Base-by-base conservation (phyloP, 2,888 invertebrate species). In the Cremastobaeus sp. region DNA sequence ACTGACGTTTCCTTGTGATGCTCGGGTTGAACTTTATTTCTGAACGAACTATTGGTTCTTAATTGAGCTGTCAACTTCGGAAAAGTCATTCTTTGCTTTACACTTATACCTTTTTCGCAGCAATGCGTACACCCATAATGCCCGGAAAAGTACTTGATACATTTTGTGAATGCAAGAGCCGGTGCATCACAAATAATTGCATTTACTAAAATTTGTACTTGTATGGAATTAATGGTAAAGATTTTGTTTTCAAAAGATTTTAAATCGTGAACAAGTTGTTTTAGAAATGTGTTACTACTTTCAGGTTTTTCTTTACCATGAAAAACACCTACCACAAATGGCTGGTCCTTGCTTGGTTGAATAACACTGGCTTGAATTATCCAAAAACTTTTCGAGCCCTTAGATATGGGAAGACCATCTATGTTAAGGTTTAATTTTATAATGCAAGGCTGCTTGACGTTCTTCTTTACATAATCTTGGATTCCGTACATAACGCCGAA, bases 261-360 rank as follows among this genome's bases (percentile, higher is more conserved):
- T 18, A 43, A 8, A n/a, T 65, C 54, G 11, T 9, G 37, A 0
- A 65, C 17, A 15, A 62, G 21, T 11, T 48, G 20, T 4, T 18
- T 1, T 4, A 62, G 15, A 32, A 62, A 50, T 37, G 17, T 3
- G 21, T 62, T 50, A 6, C 30, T 21, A 32, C 41, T 21, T 1
- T 14, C n/a, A 8, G 66, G 55, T 34, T 66, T 66, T 5, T 20
- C 21, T 18, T 20, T 37, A 4, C 66, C 66, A 30, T 66, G 57
- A 6, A 57, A 52, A n/a, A 15, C 39, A 0, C 55, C 66, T 41
- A 66, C 48, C 12, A 50, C 3, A 17, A 62, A 62, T 2, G 62
- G 50, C 34, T 32, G 41, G 17, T 8, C 3, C 5, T 21, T 8
- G 9, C 3, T 32, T 3, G 6, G n/a, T n/a, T n/a, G 3, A 11